Conservation (phyloP, 2,113 vertebrate genomes). For the Mormyrus iriodes region DNA sequence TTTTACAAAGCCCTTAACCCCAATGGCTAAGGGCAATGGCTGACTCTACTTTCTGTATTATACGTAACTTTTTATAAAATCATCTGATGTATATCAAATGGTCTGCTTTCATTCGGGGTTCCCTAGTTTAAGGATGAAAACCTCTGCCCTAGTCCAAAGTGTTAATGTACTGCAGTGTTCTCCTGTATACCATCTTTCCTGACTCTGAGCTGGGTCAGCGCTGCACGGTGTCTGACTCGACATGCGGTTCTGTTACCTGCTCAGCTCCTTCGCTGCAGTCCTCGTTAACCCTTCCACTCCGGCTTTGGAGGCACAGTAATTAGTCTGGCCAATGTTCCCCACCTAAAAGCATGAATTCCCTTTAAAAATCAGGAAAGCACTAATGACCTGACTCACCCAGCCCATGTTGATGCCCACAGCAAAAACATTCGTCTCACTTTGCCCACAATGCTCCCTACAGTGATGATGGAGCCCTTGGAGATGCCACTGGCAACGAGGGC, state of each 20-base stretch:
- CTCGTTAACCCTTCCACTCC: constrained; percentile 77
- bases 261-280: constrained; percentile 71
- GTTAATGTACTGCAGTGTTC: background rate
- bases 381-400: background rate
- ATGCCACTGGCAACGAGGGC: constrained; percentile 67
- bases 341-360: constrained; percentile 52
- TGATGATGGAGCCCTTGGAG: constrained; percentile 73
- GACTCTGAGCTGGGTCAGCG: background rate
- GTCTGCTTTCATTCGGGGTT: background rate
- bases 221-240: background rate
- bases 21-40: too few relatives aligned
- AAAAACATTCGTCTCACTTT: constrained; percentile 60
- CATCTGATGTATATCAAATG: background rate
- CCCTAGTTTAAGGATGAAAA: background rate
- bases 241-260: constrained; percentile 51
- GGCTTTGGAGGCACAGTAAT: constrained; percentile 77
- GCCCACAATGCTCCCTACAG: constrained; percentile 77
- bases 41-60: background rate
- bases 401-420: background rate
- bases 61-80: background rate
- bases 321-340: constrained; percentile 77
- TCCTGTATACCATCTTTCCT: background rate
- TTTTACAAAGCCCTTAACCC: too few relatives aligned
- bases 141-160: background rate
- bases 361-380: background rate